Evolutionary conservation across 2,797 vertebrate genomes (phyloP).

Genomic region (Falco berigora): DNA sequence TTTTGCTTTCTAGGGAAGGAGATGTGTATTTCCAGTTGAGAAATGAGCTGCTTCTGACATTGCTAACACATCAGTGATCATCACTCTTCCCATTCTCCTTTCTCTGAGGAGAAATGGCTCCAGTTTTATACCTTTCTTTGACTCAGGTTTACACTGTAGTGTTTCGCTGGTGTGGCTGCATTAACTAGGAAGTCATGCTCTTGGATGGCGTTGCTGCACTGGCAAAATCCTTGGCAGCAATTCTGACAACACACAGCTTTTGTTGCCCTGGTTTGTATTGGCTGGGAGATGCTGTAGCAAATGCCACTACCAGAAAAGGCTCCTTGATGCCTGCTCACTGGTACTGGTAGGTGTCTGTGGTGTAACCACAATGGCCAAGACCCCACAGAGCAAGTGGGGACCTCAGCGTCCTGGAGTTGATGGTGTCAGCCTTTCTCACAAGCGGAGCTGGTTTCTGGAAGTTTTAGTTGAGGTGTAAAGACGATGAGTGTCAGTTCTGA

Average conservation of each 20-base stretch:
- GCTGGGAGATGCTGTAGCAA: background rate
- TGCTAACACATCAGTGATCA: background rate
- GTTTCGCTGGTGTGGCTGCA: background rate
- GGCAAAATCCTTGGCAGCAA: background rate
- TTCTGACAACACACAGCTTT: background rate
- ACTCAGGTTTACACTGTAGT: background rate
- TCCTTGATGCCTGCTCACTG: rapidly evolving
- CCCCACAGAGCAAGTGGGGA: background rate
- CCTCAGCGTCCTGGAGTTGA: background rate
- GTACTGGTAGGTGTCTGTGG: background rate
- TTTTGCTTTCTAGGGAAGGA: background rate
- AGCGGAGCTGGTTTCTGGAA: background rate
- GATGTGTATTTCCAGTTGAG: background rate
- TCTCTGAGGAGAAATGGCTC: background rate
- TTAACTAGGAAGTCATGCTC: background rate
- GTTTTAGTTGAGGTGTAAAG: background rate
- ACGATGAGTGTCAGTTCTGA: background rate
- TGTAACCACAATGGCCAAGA: background rate
- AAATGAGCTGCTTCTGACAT: background rate
- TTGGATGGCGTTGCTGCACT: background rate
- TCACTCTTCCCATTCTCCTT: background rate
- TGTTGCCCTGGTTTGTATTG: background rate
- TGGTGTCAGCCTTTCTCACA: background rate
- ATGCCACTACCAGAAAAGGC: background rate
- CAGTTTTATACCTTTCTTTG: background rate